These are phyloP conservation scores for Atta texana DNA, from an alignment of 1,140 invertebrate genomes.

Conservation along the genomic window DNA sequence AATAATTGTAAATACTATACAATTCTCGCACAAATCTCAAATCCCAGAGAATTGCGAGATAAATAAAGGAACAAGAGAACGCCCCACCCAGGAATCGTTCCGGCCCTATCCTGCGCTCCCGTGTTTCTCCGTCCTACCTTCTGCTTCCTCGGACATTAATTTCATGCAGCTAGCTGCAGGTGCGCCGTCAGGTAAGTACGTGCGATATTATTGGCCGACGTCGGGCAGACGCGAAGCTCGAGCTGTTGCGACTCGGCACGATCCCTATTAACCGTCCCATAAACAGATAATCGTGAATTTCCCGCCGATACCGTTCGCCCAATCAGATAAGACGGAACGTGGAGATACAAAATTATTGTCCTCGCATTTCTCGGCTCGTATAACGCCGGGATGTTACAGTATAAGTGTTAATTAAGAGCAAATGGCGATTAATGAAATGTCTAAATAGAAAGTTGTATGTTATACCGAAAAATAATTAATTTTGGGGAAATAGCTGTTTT, in stretches of 20 bases:
- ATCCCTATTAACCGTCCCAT: constrained; percentile 81
- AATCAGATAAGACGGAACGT: constrained; percentile 81
- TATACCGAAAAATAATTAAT: neutral
- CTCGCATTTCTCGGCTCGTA: constrained; percentile 73
- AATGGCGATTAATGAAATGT: constrained; percentile 37
- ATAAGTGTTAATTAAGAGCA: constrained; percentile 64
- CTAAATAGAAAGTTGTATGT: neutral
- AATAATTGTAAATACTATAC: neutral
- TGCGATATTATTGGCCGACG: constrained; percentile 74
- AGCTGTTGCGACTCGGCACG: constrained; percentile 70
- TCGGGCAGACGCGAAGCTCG: constrained; percentile 66
- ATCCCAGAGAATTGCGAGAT: constrained; percentile 32
- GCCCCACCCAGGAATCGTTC: constrained; percentile 45
- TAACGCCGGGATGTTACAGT: constrained; percentile 26
- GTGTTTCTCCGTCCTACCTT: constrained; percentile 35
- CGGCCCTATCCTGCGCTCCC: constrained; percentile 58
- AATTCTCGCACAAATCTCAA: constrained; percentile 5
- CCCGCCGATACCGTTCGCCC: constrained; percentile 78
- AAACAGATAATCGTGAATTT: constrained; percentile 84
- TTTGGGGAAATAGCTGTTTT: neutral
- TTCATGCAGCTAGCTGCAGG: constrained; percentile 56
- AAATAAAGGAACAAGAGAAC: constrained; percentile 54
- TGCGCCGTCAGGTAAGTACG: constrained; percentile 67
- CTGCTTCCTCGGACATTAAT: constrained; percentile 63
- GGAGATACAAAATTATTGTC: constrained; percentile 82